Evolutionary conservation across 2,113 vertebrate genomes (phyloP).

Genomic region (Tragelaphus imberbis): DNA sequence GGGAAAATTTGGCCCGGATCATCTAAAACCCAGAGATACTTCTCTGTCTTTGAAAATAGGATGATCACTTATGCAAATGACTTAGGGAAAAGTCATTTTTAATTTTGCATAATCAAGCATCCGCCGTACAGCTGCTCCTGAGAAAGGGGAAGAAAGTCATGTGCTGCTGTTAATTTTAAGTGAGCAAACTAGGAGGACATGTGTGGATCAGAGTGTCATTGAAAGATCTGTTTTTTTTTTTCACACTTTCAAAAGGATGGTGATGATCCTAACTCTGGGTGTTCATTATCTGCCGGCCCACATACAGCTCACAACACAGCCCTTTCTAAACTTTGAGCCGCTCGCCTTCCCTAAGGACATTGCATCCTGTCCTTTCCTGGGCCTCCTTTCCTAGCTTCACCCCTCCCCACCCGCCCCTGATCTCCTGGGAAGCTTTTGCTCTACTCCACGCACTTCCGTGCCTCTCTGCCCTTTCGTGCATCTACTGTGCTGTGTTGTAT

Average conservation of each 20-base stretch:
- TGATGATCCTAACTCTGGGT: background rate
- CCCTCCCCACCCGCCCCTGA: background rate
- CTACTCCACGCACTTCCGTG: fast-evolving
- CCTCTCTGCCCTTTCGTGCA: background rate
- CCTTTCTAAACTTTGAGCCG: background rate
- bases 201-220: background rate
- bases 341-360: background rate
- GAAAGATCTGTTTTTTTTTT: background rate
- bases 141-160: background rate
- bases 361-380: background rate
- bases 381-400: background rate
- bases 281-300: background rate
- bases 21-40: background rate
- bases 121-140: background rate
- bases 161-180: background rate
- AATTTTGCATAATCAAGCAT: background rate
- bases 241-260: background rate
- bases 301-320: background rate
- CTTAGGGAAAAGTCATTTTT: background rate
- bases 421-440: background rate
- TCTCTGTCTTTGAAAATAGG: slow-evolving; percentile 23
- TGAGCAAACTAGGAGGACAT: background rate
- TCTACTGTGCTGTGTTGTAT: background rate
- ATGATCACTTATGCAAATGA: background rate
- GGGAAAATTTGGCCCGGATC: background rate